Evolutionary conservation across 2,888 invertebrate genomes (phyloP), one percentile per base, ranked within the genome.

Genomic region (Macrophya annulata): DNA sequence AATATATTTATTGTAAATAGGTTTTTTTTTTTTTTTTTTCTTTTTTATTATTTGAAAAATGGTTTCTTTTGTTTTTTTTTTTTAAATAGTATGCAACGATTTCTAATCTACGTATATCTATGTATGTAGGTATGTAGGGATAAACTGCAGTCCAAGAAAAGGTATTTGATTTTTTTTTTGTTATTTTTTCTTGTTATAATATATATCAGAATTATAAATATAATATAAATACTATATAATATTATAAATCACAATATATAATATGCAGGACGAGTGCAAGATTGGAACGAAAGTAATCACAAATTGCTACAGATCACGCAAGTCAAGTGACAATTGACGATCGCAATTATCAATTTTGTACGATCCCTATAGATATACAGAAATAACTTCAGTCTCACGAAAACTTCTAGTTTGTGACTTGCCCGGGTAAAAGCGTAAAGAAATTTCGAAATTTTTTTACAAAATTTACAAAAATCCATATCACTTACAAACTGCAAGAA

Each of bases 331-430:
- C 77, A 77, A 77, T 77, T 77, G 48, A 48, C 48, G 77, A 51
- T 77, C 77, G 55, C 77, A 77, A 77, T 77, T 77, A 77, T 77
- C 51, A 77, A 77, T 77, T 74, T 55, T 55, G 48, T n/a, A 77
- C 48, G n/a, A n/a, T 45, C 21, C 72, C 43, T 68, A 68, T 25
- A 68, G 4, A 25, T 8, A 74, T 45, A 45, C 17, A 68, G 12
- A 8, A 17, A 68, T 68, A 68, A 55, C 37, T 68, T 25, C 21
- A 25, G 62, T 62, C 21, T 25, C 25, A 62, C 12, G 12, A 62
- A 62, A 62, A 62, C 12, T 21, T 0, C 12, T 62, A 21, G 25
- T 25, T 4, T 12, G 25, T 62, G 62, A 25, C 25, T 62, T 2
- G 62, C 10, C 62, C 21, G 25, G 12, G 1, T 25, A 12, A 62